phyloP scores from a whole-genome alignment of 1,140 invertebrate species.

The Tenebrio molitor region DNA sequence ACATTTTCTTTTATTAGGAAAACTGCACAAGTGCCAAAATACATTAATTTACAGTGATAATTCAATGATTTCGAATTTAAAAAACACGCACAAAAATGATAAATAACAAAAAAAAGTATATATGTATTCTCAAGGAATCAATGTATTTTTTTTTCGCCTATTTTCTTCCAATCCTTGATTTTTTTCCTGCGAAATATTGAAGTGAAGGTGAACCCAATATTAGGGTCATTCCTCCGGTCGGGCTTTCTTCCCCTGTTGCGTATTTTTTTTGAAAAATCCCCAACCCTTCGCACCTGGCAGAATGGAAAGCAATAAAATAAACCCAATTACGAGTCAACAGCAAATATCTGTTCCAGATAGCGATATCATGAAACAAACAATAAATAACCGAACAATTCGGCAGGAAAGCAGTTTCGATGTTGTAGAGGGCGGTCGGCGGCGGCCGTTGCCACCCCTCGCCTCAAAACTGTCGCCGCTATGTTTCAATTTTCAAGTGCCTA shows the following conservation, averaged over 20 bases:
- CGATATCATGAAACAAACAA: conserved; percentile 35
- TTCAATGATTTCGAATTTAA: background rate
- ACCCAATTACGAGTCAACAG: conserved; percentile 37
- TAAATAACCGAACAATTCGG: conserved; percentile 36
- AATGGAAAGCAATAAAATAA: conserved; percentile 34
- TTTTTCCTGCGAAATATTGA: too few species aligned
- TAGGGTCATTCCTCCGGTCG: too few species aligned
- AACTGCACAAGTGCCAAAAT: background rate
- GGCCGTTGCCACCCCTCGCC: background rate
- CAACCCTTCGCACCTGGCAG: background rate
- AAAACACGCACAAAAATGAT: background rate
- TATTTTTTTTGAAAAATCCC: too few species aligned
- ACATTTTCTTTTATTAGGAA: too few species aligned
- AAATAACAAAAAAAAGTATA: too few species aligned
- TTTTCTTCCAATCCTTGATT: too few species aligned
- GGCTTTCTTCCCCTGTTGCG: too few species aligned
- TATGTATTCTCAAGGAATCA: too few species aligned
- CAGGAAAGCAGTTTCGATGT: conserved; percentile 17
- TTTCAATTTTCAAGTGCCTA: conserved; percentile 37
- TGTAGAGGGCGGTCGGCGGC: background rate
- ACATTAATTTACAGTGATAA: background rate
- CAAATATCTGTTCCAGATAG: conserved; percentile 39
- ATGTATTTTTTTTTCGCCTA: too few species aligned
- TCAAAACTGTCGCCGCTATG: conserved; percentile 16
- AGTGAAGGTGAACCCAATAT: too few species aligned